Conservation (phyloP, 2,113 vertebrate genomes). For the Cyanoramphus novaezelandiae region DNA sequence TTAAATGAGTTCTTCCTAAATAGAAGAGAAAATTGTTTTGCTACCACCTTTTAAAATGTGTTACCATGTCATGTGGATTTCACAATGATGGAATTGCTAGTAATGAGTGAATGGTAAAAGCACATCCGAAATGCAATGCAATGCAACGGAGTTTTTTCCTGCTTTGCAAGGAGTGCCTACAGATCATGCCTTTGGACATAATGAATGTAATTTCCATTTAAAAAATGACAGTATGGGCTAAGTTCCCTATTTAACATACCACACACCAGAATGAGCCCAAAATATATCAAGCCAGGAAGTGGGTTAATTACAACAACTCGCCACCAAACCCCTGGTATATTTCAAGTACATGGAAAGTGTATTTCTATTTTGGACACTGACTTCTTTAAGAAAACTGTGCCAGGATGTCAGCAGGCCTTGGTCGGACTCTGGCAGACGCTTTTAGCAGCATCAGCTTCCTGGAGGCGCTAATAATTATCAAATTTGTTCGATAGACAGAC, state of each 20-base stretch:
- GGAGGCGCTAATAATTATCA: conserved; percentile 36
- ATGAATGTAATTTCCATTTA: background rate
- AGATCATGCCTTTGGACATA: background rate
- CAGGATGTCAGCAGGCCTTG: conserved; percentile 6
- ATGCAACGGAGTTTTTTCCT: background rate
- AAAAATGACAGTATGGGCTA: background rate
- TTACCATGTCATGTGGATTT: background rate
- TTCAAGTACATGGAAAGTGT: background rate
- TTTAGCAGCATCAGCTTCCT: conserved; percentile 36
- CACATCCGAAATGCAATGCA: background rate
- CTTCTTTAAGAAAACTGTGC: conserved; percentile 18
- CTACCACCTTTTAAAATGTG: conserved; percentile 18
- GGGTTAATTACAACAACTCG: background rate
- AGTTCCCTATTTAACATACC: background rate
- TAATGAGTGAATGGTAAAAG: conserved; percentile 36
- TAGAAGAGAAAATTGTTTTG: conserved; percentile 14
- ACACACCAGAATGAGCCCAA: background rate
- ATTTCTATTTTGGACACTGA: conserved; percentile 28
- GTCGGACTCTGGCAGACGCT: background rate
- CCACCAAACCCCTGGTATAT: conserved; percentile 13
- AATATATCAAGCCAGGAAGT: conserved; percentile 31
- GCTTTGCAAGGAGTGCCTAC: background rate
- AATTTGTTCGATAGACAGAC: conserved; percentile 33
- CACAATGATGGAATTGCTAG: conserved; percentile 39
- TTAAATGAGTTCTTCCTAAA: background rate